Evolutionary conservation across 2,797 vertebrate species (phyloP), one percentile per base, ranked within the genome.

Genomic region (Coregonus ussuriensis): DNA sequence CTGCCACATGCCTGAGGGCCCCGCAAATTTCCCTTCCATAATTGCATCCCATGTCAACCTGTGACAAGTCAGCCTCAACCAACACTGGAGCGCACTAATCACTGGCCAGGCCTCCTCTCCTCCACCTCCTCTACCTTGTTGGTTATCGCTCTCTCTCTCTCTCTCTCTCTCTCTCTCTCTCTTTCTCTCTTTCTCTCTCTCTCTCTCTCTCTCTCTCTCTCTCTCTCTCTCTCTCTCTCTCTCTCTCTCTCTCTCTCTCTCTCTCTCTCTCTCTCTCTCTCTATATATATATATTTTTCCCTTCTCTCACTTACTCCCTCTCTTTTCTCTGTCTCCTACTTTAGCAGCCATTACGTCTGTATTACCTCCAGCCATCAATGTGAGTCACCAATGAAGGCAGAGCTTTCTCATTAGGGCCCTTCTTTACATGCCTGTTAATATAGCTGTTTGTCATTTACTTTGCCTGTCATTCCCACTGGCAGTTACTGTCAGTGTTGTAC

Each of bases 11-110:
- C 91, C 91, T 83, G 88, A 87, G 89, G 89, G 85, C 74, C 85
- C 69, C 77, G 74, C 81, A 86, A 85, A 86, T 86, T 90, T 88
- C 85, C 89, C 82, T 80, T 88, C 86, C 85, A 87, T 92, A 91
- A 92, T 92, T 93, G 89, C 90, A 89, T 93, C 89, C 88, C 90
- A 83, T 89, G 90, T 92, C 90, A 91, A 83, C 88, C 86, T 75
- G 87, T 87, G 88, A 90, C 88, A 86, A 87, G 87, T 88, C 83
- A 71, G 79, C 81, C 88, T 87, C 84, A 84, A 86, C 80, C 84
- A 21, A 84, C 86, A 70, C 35, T 70, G 84, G 83, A 88, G 83
- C 84, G 83, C 87, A 78, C 91, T 91, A 90, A 90, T 90, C 91
- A 90, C 79, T 78, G 71, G 77, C 84, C 86, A 71, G 79, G 74